phyloP scores from a whole-genome alignment of 2,113 vertebrate species.

The Ranitomeya imitator region DNA sequence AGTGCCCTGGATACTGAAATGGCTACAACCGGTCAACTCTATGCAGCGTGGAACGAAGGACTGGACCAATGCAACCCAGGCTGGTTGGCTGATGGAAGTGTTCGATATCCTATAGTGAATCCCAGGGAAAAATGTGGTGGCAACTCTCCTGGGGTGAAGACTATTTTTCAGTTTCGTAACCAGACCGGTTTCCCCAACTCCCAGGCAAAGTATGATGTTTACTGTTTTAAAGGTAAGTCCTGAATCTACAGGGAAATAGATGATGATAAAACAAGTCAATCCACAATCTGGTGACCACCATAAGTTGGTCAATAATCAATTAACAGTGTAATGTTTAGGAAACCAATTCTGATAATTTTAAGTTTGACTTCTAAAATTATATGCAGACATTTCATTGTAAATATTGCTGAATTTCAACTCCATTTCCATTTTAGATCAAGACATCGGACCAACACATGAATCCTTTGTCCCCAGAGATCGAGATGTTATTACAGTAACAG shows the following conservation, averaged over 20 bases:
- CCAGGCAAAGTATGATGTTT: slow-evolving; percentile 80
- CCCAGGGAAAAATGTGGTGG: slow-evolving; percentile 88
- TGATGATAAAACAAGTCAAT: neutral
- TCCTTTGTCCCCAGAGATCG: slow-evolving; percentile 67
- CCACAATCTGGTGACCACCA: neutral
- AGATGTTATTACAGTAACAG: slow-evolving; percentile 78
- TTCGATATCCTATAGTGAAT: slow-evolving; percentile 88
- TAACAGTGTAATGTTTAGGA: neutral
- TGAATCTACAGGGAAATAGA: neutral
- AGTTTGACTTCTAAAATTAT: neutral
- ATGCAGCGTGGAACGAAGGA: slow-evolving; percentile 86
- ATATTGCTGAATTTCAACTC: neutral
- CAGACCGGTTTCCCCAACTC: slow-evolving; percentile 90
- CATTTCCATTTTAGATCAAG: neutral
- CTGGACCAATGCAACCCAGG: slow-evolving; percentile 89
- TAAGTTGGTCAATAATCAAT: neutral
- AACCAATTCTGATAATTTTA: neutral
- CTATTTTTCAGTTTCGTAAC: slow-evolving; percentile 87
- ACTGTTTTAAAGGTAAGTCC: slow-evolving; percentile 87
- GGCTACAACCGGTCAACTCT: slow-evolving; percentile 85
- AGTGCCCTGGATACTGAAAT: slow-evolving; percentile 73
- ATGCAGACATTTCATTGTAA: neutral
- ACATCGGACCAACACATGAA: neutral
- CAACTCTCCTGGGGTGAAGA: slow-evolving; percentile 83
- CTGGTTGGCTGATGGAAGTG: slow-evolving; percentile 91